Evolutionary conservation across 2,797 vertebrate species (phyloP).

Genomic region (Sciaenops ocellatus): DNA sequence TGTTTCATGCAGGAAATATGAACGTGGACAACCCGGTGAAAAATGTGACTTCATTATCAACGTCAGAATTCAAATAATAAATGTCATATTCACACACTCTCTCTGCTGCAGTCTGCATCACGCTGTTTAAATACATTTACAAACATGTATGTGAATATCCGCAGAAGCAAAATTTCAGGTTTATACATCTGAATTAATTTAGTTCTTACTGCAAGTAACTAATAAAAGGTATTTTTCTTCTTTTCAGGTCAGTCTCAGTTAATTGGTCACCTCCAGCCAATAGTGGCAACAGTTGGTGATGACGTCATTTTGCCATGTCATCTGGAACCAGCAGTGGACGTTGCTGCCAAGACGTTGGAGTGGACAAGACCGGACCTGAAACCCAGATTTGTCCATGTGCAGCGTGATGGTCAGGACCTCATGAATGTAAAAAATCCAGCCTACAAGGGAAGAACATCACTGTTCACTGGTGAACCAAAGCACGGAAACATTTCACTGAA

Average conservation of each 20-base stretch:
- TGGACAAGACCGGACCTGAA: conserved; percentile 29
- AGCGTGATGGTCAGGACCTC: neutral
- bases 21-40: too few species aligned
- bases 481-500: conserved; percentile 30
- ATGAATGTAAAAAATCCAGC: neutral
- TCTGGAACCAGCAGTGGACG: conserved; percentile 27
- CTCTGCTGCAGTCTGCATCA: too few species aligned
- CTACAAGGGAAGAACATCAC: conserved; percentile 24
- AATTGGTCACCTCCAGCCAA: conserved; percentile 8
- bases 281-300: conserved; percentile 21
- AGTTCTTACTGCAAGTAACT: neutral
- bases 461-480: conserved; percentile 23
- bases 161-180: too few species aligned
- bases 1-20: too few species aligned
- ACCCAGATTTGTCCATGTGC: conserved; percentile 3
- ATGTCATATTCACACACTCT: too few species aligned
- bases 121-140: too few species aligned
- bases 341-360: conserved; percentile 23
- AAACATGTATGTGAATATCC: too few species aligned
- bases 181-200: too few species aligned
- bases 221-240: neutral
- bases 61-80: too few species aligned
- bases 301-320: conserved; percentile 29
- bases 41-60: too few species aligned
- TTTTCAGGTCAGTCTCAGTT: neutral